Conservation (phyloP, 2,888 invertebrate species). For the Schrankia costaestrigalis region DNA sequence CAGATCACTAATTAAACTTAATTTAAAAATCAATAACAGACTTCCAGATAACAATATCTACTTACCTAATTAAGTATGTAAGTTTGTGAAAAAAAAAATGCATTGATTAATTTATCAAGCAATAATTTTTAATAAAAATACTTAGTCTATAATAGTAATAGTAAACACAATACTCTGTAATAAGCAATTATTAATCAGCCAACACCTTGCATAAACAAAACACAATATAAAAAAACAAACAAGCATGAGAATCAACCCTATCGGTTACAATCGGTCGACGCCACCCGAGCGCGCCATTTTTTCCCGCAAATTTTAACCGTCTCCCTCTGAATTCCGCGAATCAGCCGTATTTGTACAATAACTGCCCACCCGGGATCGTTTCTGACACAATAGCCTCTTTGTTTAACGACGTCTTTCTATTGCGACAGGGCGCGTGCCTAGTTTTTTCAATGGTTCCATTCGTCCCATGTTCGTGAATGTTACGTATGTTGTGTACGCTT, state of each 20-base stretch:
- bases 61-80: too few species aligned
- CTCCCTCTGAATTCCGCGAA: conserved; percentile 62
- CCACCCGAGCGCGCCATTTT: conserved; percentile 54
- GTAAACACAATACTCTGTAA: too few species aligned
- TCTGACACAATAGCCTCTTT: conserved; percentile 62
- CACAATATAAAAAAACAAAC: conserved; percentile 8
- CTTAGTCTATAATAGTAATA: too few species aligned
- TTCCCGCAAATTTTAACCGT: conserved; percentile 74
- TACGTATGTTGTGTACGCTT: conserved; percentile 32
- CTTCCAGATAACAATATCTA: too few species aligned
- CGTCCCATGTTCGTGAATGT: conserved; percentile 38
- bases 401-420: conserved; percentile 75
- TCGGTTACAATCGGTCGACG: conserved; percentile 44
- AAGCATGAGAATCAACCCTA: conserved; percentile 52
- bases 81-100: too few species aligned
- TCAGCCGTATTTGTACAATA: conserved; percentile 71
- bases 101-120: too few species aligned
- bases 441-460: conserved; percentile 59
- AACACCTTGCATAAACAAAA: too few species aligned
- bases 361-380: conserved; percentile 59
- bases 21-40: too few species aligned
- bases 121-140: too few species aligned
- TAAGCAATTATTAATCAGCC: too few species aligned
- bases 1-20: too few species aligned
- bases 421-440: conserved; percentile 58